A percentile compares a stretch with the other conserved stretches of the same genome.
phyloP scores from a whole-genome alignment of 2,113 vertebrate species.

The Pionites leucogaster region DNA sequence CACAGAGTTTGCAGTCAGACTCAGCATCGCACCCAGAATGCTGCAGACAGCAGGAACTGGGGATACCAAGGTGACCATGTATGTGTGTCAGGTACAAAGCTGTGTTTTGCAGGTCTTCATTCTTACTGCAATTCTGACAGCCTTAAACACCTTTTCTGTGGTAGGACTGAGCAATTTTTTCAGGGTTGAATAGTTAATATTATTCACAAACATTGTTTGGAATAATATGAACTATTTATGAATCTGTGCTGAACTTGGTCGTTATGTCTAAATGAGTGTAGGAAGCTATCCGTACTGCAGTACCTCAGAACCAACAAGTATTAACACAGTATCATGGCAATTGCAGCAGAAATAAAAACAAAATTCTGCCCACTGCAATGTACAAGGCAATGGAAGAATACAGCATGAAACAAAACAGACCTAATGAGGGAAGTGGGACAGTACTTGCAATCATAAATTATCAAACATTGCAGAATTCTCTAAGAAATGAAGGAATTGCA shows the following conservation, averaged over 20 bases:
- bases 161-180: not conserved
- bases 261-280: not conserved
- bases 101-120: not conserved
- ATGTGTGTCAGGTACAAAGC: accelerated
- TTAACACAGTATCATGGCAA: not conserved
- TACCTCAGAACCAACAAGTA: not conserved
- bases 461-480: not conserved
- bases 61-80: not conserved
- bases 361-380: not conserved
- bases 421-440: not conserved
- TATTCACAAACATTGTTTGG: not conserved
- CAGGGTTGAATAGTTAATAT: not conserved
- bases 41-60: not conserved
- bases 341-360: not conserved
- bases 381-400: not conserved
- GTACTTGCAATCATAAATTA: not conserved
- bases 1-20: not conserved
- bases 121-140: not conserved
- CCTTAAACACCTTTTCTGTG: not conserved
- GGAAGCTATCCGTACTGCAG: not conserved
- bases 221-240: not conserved
- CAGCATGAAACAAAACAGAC: not conserved
- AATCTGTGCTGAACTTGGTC: not conserved
- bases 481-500: not conserved
- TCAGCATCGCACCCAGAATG: not conserved